These are phyloP conservation scores for Tetragonisca angustula DNA, from an alignment of 2,888 invertebrate species.

Conservation along the genomic window DNA sequence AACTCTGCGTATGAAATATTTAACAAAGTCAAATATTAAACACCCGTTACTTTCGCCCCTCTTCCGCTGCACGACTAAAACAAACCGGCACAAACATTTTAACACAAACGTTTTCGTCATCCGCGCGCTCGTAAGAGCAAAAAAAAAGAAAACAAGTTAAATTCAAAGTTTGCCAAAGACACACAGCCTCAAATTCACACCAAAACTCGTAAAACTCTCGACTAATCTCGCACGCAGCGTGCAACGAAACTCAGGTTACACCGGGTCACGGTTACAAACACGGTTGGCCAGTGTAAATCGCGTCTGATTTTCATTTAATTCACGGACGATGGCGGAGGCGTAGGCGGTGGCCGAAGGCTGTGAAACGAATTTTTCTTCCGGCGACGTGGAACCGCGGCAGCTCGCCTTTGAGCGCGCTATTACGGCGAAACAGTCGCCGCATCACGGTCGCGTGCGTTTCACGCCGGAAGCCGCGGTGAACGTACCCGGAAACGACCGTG, in stretches of 20 bases:
- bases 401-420: conserved; percentile 27
- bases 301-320: not conserved
- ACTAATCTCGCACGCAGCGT: not conserved
- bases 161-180: too few species aligned
- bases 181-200: too few species aligned
- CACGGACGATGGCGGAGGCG: not conserved
- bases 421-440: conserved; percentile 8
- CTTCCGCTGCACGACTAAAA: not conserved
- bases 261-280: not conserved
- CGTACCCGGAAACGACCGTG: conserved; percentile 40
- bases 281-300: not conserved
- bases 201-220: not conserved
- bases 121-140: too few species aligned
- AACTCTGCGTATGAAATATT: not conserved
- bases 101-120: not conserved
- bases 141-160: too few species aligned
- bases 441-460: conserved; percentile 39
- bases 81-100: not conserved
- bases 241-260: not conserved
- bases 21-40: not conserved
- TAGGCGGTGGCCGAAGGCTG: not conserved
- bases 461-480: conserved; percentile 59
- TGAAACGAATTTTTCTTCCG: conserved; percentile 13
- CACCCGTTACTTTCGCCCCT: not conserved
- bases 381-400: not conserved